A percentile compares a stretch with the other conserved stretches of the same genome.
Conservation (phyloP, 2,113 vertebrate genomes). For the Cathartes aura region DNA sequence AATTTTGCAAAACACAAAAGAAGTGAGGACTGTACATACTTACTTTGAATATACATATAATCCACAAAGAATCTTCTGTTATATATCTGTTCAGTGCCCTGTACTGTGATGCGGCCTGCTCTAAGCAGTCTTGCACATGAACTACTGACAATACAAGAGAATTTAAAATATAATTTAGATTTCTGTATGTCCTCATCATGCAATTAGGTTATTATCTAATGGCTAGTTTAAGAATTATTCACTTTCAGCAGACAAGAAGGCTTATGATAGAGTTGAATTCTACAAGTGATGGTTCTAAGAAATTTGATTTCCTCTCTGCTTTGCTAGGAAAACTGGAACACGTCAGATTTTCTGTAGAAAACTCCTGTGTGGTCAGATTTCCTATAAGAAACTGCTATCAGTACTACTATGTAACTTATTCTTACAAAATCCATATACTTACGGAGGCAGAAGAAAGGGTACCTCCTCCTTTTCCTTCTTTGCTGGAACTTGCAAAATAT, state of each 20-base stretch:
- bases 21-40: not conserved
- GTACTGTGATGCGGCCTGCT: not conserved
- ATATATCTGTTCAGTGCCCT: not conserved
- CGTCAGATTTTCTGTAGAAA: not conserved
- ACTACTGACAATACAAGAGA: not conserved
- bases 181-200: not conserved
- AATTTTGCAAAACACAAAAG: not conserved
- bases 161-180: not conserved
- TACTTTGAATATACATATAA: not conserved
- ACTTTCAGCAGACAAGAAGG: not conserved
- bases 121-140: not conserved
- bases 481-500: not conserved
- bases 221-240: not conserved
- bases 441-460: not conserved
- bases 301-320: not conserved
- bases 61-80: not conserved
- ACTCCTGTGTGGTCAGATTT: not conserved
- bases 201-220: not conserved
- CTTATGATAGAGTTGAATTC: not conserved
- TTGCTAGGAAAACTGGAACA: not conserved
- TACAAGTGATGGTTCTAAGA: not conserved
- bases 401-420: not conserved
- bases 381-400: not conserved
- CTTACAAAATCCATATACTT: not conserved
- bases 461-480: not conserved